Base-by-base conservation (phyloP, 30 jellyfish, hydroid and myxozoan genomes). In the Aurelia coerulea region DNA sequence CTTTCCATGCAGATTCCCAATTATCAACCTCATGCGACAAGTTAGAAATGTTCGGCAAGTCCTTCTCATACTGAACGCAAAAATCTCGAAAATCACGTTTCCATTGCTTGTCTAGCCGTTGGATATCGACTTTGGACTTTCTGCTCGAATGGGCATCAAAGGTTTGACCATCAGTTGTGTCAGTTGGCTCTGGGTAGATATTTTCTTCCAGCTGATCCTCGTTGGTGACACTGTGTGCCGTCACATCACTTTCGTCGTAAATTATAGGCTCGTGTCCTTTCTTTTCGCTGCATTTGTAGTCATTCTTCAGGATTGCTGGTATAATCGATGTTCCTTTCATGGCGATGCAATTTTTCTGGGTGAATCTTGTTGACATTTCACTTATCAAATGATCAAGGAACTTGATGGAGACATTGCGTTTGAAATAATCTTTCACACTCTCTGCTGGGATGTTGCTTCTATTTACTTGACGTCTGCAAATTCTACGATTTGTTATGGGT, bases 1-100 rank as follows among this genome's bases (percentile, higher is more conserved):
- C 19, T 14, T 17, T 16, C 78, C 78, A 67, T 13, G 33, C 19
- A 16, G 17, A 19, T 63, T 67, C 78, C 78, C 78, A 67, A 4
- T 29, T 19, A 67, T 67, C 78, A n/a, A 67, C 53, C 6, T 67
- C 35, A 19, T 59, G 31, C 31, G 68, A 59, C 19, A 59, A 19
- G n/a, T 4, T 19, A 13, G 53, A 19, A 32, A 15, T 15, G 46
- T 67, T 2, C 6, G 78, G 78, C 19, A 67, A 32, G 6, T 67
- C 78, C 3, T 29, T 32, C 46, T n/a, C 78, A 67, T 67, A 67
- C 52, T 19, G 52, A 1, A 16, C 5, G 33, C 78, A 67, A 7
- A 67, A 67, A 2, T 34, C 3, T 67, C 33, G 18, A 7, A 67
- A 67, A 29, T 67, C 33, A 29, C 3, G 18, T 67, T 67, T 67